Base-by-base conservation (phyloP, 2,888 invertebrate genomes). In the Sphaerophoria taeniata region DNA sequence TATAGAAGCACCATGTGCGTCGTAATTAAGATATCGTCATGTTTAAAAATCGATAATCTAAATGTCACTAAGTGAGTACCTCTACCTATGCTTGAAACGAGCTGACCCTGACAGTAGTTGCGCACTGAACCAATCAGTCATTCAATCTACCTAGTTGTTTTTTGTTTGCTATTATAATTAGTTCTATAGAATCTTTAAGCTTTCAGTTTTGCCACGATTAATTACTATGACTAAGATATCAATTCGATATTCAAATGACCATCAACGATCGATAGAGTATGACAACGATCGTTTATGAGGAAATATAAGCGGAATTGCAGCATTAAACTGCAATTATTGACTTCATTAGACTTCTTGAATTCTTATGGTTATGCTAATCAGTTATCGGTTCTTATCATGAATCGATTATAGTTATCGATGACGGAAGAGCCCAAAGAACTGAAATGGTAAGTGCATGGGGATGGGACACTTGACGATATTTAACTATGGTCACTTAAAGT, bases 401-500 rank as follows among this genome's bases (percentile, higher is more conserved):
- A 73, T 77, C 69, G 72, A 55, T 72, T 33, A 76, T 60, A 39
- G 39, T 56, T 67, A 77, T 73, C 43, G 73, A 61, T 77, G 56
- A 11, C 7, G 11, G 11, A 5, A 43, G 4, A 43, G 11, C 78
- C 71, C 63, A 55, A 78, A 82, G 36, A 16, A 67, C 58, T 72
- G 56, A 24, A 55, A 55, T 45, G 45, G 34, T 69, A 33, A 34
- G 31, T 33, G 31, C 58, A 78, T 70, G 70, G 53, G 69, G 74
- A 79, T 84, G 74, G 71, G 69, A 69, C 65, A 31, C 70, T 60
- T 60, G 36, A 47, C n/a, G n/a, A n/a, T n/a, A 79, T 49, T 74
- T 84, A 74, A 24, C 70, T 79, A 55, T 67, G 74, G 79, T 84
- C 71, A 84, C 78, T 83, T 70, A 78, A 73, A 78, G 60, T 43